Percentiles rank a stretch among this genome's conserved stretches.
These are phyloP conservation scores for Phaethon lepturus DNA, from an alignment of 2,113 vertebrate genomes.

Conservation along the genomic window DNA sequence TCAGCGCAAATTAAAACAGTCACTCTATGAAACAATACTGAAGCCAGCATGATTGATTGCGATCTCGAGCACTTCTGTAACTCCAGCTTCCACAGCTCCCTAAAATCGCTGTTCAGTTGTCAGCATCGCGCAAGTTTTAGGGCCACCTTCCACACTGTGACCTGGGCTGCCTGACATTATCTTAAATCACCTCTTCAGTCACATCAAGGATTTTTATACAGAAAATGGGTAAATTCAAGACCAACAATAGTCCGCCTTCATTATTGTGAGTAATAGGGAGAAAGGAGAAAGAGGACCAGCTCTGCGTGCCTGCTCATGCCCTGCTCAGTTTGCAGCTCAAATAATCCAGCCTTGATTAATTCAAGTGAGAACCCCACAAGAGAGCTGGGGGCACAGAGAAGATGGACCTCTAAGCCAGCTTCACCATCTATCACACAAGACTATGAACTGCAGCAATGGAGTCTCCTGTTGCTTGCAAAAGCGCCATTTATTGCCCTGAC, in stretches of 20 bases:
- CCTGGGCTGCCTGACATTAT: background rate
- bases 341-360: background rate
- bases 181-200: background rate
- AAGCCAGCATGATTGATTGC: background rate
- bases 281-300: background rate
- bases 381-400: background rate
- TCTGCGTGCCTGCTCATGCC: rapidly evolving
- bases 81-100: background rate
- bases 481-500: background rate
- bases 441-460: background rate
- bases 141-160: background rate
- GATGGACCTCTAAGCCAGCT: background rate
- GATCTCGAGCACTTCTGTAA: background rate
- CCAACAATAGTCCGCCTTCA: background rate
- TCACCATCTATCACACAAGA: background rate
- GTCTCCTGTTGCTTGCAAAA: background rate
- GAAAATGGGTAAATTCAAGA: background rate
- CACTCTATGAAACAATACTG: background rate
- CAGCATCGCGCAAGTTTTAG: background rate
- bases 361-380: background rate
- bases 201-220: background rate
- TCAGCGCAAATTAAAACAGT: background rate
- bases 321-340: background rate
- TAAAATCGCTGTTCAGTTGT: background rate
- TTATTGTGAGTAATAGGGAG: background rate